Evolutionary conservation across 1,140 invertebrate genomes (phyloP).

Genomic region (Pentalonia nigronervosa): DNA sequence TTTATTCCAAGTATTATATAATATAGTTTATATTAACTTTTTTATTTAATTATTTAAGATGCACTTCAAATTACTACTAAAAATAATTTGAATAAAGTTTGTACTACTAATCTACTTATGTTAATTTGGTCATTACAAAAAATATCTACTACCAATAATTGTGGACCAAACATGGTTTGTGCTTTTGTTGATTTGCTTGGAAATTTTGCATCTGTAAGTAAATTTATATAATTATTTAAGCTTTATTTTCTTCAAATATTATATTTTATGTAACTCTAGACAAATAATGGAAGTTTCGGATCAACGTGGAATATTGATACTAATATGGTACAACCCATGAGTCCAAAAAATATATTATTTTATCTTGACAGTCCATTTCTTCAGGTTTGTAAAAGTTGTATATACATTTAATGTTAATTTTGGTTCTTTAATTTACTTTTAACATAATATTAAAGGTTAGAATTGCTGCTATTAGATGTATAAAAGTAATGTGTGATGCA

Average conservation of each 20-base stretch:
- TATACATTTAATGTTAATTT: not conserved
- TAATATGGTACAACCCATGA: slow-evolving; percentile 26
- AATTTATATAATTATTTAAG: not conserved
- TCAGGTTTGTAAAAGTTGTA: not conserved
- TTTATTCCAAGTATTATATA: not conserved
- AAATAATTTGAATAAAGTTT: slow-evolving; percentile 22
- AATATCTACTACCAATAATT: slow-evolving; percentile 16
- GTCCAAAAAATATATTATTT: slow-evolving; percentile 30
- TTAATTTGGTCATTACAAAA: slow-evolving; percentile 50
- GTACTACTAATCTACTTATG: slow-evolving; percentile 44
- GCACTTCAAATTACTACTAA: not conserved
- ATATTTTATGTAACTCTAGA: not conserved
- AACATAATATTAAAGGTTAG: slow-evolving; percentile 16
- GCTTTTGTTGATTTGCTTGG: slow-evolving; percentile 47
- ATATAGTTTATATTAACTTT: not conserved
- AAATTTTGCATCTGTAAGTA: slow-evolving; percentile 38
- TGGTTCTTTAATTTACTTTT: not conserved
- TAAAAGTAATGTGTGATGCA: slow-evolving; percentile 28
- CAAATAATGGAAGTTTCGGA: slow-evolving; percentile 36
- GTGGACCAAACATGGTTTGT: slow-evolving; percentile 52
- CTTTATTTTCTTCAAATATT: not conserved
- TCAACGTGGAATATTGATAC: slow-evolving; percentile 18
- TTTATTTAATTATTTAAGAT: slow-evolving; percentile 37
- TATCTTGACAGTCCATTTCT: slow-evolving; percentile 33
- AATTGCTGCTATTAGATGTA: slow-evolving; percentile 7